Percentiles rank a stretch among this genome's conserved stretches.
phyloP scores from a whole-genome alignment of 2,888 invertebrate species.

The Melanchra persicariae region DNA sequence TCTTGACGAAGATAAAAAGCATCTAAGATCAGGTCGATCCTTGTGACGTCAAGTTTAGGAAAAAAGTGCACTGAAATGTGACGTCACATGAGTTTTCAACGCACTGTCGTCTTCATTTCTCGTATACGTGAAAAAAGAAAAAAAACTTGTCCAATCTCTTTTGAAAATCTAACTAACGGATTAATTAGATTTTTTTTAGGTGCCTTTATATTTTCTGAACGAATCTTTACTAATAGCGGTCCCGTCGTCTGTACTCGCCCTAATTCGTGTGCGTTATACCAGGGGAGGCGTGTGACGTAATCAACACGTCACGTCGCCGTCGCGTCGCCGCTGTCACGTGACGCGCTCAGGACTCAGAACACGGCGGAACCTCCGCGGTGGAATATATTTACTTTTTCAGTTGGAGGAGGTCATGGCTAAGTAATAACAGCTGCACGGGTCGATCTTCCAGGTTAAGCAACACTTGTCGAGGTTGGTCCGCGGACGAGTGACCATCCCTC shows the following conservation, averaged over 20 bases:
- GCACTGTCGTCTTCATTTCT: too few relatives aligned
- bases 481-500: too few relatives aligned
- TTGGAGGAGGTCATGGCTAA: constrained; percentile 1
- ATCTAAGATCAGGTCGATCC: too few relatives aligned
- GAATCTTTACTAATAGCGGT: neutral
- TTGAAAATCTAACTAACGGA: too few relatives aligned
- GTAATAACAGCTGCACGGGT: neutral
- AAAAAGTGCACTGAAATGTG: too few relatives aligned
- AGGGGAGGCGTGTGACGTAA: constrained; percentile 58
- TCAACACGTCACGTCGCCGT: constrained; percentile 62
- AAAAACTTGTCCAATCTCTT: too few relatives aligned
- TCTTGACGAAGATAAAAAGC: too few relatives aligned
- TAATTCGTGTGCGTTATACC: constrained; percentile 20
- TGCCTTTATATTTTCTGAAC: neutral
- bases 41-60: too few relatives aligned
- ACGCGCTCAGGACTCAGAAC: constrained; percentile 55
- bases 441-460: neutral
- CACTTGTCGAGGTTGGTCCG: neutral
- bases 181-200: neutral
- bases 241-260: constrained; percentile 29
- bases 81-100: too few relatives aligned
- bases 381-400: constrained; percentile 39
- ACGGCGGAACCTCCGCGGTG: constrained; percentile 50
- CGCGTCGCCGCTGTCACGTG: constrained; percentile 60
- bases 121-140: too few relatives aligned